Evolutionary conservation across 2,888 invertebrate species (phyloP), one percentile per base, ranked within the genome.

Genomic region (Ypsolopha sequella): DNA sequence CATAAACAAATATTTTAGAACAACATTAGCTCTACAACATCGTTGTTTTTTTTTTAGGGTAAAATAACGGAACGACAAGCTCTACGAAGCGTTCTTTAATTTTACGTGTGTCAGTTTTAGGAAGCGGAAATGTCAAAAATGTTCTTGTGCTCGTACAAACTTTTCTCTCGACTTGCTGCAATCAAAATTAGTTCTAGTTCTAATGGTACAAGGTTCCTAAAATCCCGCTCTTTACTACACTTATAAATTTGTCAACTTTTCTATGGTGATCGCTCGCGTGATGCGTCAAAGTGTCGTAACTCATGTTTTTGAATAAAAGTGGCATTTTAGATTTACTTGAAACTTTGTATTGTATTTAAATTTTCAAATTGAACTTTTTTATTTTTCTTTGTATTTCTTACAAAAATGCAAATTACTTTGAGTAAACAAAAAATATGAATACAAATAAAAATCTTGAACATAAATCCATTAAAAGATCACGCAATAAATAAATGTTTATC

Each of bases 101-200:
- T 52, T 53, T 54, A 53, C 50, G 63, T 61, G 68, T 60, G 72
- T 75, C 68, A 66, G 62, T 70, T 66, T 73, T 68, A 72, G 70
- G 68, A 71, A 73, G 72, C 77, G 77, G 78, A 78, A 76, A 77
- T 60, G 74, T 76, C 77, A 77, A 68, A 24, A 70, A 74, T 63
- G 73, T 51, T 53, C 54, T 51, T 52, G 55, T 55, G 24, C 24
- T 24, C 24, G 24, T 24, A 24, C 24, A 2, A 24, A 24, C 24
- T 4, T 24, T 24, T 24, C 4, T 24, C 24, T 4, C 4, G 24
- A 24, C 24, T 24, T 4, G 24, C 2, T 24, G 24, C 24, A 24
- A 24, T 24, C 24, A 3, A 24, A 24, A 24, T 24, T 24, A 4
- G 24, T 24, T 24, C 24, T 24, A 24, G 24, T 24, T 24, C 2